Percentiles rank a stretch among this genome's conserved stretches.
These are phyloP conservation scores for Tor tambroides DNA, from an alignment of 2,113 vertebrate species.

Conservation along the genomic window DNA sequence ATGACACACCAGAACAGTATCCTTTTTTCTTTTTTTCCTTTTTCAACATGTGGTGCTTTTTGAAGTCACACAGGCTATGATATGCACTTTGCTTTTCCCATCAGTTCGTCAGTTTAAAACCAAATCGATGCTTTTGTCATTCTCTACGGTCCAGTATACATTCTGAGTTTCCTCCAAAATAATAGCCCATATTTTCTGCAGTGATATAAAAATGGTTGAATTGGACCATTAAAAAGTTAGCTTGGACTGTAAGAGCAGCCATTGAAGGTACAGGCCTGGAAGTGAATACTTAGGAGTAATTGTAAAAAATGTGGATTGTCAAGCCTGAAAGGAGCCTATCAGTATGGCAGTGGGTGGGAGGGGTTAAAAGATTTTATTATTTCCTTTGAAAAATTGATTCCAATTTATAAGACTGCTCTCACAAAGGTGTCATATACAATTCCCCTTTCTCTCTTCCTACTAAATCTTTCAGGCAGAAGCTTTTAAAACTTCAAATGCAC, in stretches of 20 bases:
- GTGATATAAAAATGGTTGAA: constrained; percentile 70
- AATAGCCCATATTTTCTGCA: constrained; percentile 70
- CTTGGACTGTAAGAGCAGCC: constrained; percentile 57
- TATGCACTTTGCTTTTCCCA: constrained; percentile 72
- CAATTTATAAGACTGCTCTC: constrained; percentile 71
- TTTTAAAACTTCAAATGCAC: constrained; percentile 83
- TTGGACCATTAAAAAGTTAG: constrained; percentile 68
- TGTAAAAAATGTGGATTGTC: constrained; percentile 66
- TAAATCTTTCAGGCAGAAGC: constrained; percentile 81
- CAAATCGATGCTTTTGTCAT: constrained; percentile 68
- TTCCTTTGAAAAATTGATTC: constrained; percentile 77
- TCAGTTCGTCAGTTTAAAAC: constrained; percentile 65
- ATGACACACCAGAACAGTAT: constrained; percentile 63
- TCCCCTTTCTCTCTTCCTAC: constrained; percentile 58
- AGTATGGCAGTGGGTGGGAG: constrained; percentile 60
- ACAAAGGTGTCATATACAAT: constrained; percentile 72
- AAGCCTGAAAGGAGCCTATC: constrained; percentile 71
- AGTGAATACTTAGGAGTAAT: constrained; percentile 65
- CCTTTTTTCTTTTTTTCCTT: constrained; percentile 48
- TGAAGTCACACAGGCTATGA: constrained; percentile 56
- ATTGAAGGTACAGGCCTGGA: constrained; percentile 56
- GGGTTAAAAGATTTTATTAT: constrained; percentile 77
- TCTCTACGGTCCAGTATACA: constrained; percentile 66
- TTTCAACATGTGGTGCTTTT: constrained; percentile 64
- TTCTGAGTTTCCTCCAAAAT: constrained; percentile 66